These are phyloP conservation scores for Alexandromys fortis DNA, from an alignment of 2,113 vertebrate species.

Conservation along the genomic window DNA sequence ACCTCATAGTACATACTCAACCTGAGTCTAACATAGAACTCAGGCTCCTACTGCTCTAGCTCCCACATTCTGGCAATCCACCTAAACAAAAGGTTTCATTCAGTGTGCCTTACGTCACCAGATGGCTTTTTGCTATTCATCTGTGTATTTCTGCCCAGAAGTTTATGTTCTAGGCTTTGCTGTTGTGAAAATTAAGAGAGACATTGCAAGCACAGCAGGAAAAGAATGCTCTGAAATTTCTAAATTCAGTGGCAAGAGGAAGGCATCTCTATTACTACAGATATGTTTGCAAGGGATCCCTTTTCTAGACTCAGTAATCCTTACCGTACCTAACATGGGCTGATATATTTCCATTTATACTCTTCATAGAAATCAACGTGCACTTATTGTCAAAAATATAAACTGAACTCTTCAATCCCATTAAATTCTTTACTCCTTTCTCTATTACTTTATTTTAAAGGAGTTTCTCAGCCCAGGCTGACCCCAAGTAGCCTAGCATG, in stretches of 20 bases:
- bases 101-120: fast-evolving
- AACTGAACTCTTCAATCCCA: background rate
- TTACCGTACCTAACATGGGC: background rate
- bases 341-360: background rate
- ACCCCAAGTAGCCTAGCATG: background rate
- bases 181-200: background rate
- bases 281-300: background rate
- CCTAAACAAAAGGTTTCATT: background rate
- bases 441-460: background rate
- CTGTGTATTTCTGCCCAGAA: background rate
- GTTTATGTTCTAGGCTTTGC: background rate
- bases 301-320: too few species aligned
- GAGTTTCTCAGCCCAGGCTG: background rate
- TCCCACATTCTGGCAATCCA: too few species aligned
- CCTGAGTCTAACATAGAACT: background rate
- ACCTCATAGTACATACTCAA: background rate
- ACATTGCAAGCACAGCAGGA: background rate
- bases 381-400: background rate
- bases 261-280: background rate
- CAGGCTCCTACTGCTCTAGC: background rate
- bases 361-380: too few species aligned
- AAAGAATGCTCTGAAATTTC: too few species aligned
- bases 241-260: too few species aligned
- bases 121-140: background rate
- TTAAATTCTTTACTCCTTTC: background rate